Evolutionary conservation across 2,113 vertebrate genomes (phyloP).

Genomic region (Cololabis saira): DNA sequence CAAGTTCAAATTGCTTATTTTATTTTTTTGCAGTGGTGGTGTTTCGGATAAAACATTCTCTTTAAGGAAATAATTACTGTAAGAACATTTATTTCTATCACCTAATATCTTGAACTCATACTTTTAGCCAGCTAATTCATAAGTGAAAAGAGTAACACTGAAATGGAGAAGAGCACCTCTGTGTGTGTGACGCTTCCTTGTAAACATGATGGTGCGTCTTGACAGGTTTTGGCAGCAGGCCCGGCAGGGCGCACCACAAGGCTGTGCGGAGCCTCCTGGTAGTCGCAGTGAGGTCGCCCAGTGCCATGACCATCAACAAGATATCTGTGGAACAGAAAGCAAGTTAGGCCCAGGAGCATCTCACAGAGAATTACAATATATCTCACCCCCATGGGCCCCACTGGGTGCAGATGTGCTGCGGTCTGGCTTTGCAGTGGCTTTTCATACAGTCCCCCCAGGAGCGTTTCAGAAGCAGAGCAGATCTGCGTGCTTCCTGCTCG

Average conservation of each 20-base stretch:
- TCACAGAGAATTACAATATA: not conserved
- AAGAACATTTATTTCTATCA: constrained; percentile 13
- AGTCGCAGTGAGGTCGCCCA: constrained; percentile 72
- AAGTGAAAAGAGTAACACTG: constrained; percentile 40
- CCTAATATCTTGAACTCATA: constrained; percentile 23
- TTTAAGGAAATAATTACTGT: constrained; percentile 9
- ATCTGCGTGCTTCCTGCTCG: too few species aligned
- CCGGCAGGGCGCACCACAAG: constrained; percentile 81
- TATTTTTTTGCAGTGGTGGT: constrained; percentile 55
- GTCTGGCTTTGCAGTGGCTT: too few species aligned
- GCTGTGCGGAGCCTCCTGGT: constrained; percentile 76
- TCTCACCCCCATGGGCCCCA: too few species aligned
- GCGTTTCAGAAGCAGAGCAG: too few species aligned
- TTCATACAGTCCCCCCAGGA: too few species aligned
- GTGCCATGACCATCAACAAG: constrained; percentile 63
- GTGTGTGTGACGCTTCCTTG: not conserved
- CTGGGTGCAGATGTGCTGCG: too few species aligned
- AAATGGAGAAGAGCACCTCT: constrained; percentile 18
- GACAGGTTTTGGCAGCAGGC: constrained; percentile 62
- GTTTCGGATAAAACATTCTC: constrained; percentile 42
- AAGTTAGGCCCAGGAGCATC: not conserved
- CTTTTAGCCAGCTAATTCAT: constrained; percentile 18
- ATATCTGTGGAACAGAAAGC: constrained; percentile 59
- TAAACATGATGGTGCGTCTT: constrained; percentile 10
- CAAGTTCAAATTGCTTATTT: constrained; percentile 35